Percentiles rank a stretch among this genome's conserved stretches.
These are phyloP conservation scores for Oxystoma pomonae DNA, from an alignment of 2,888 invertebrate species.

Conservation along the genomic window DNA sequence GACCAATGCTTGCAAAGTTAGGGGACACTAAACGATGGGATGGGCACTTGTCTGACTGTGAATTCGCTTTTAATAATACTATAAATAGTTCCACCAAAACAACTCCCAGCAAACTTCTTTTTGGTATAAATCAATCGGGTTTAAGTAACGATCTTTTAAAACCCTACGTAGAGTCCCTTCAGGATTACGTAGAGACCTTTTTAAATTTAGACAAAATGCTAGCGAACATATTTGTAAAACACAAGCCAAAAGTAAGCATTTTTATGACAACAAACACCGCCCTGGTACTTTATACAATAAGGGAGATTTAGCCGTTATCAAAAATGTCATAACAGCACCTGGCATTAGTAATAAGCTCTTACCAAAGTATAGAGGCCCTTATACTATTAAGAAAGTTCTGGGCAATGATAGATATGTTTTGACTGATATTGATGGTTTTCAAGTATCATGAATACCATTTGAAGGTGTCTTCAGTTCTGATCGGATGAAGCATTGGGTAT, in stretches of 20 bases:
- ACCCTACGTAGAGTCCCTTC: conserved; percentile 13
- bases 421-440: conserved; percentile 28
- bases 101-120: conserved; percentile 26
- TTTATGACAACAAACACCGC: conserved; percentile 33
- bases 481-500: conserved; percentile 24
- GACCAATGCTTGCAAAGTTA: conserved; percentile 13
- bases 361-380: conserved; percentile 28
- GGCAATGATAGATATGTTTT: conserved; percentile 27
- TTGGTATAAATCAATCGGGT: conserved; percentile 28
- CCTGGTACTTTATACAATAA: conserved; percentile 18
- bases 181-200: conserved; percentile 24
- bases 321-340: conserved; percentile 25
- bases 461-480: conserved; percentile 12
- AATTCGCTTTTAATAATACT: conserved; percentile 29
- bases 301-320: conserved; percentile 28
- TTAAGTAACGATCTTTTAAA: conserved; percentile 23
- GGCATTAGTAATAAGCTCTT: conserved; percentile 29
- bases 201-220: conserved; percentile 18
- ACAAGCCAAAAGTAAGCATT: conserved; percentile 28
- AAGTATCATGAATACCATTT: conserved; percentile 24
- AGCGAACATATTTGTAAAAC: conserved; percentile 21
- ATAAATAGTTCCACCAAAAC: conserved; percentile 31
- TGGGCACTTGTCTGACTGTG: conserved; percentile 16
- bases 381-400: conserved; percentile 19
- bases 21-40: conserved; percentile 25